A percentile compares a stretch with the other conserved stretches of the same genome.
These are phyloP conservation scores for Tupiocoris notatus DNA, from an alignment of 2,888 invertebrate genomes.

Conservation along the genomic window DNA sequence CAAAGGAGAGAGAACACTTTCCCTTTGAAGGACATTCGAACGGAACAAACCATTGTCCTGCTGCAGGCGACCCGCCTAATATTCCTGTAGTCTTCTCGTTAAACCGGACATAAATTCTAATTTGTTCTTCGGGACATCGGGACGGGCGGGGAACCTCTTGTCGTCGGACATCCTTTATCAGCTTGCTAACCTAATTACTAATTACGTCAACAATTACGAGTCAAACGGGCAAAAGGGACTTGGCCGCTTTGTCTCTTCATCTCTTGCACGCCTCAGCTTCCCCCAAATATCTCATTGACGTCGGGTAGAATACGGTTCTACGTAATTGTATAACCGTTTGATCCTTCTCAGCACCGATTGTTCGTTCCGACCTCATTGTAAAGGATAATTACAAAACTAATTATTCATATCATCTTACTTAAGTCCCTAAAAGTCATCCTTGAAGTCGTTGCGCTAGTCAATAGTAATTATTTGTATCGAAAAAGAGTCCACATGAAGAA, in stretches of 20 bases:
- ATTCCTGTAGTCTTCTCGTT: conserved; percentile 17
- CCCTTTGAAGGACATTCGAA: conserved; percentile 34
- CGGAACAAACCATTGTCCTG: conserved; percentile 35
- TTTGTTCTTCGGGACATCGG: conserved; percentile 27
- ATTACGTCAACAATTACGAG: conserved; percentile 40
- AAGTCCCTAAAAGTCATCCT: no score
- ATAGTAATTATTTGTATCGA: no score
- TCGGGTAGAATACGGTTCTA: neutral
- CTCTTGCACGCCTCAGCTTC: neutral
- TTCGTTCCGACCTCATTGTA: neutral
- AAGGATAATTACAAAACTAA: conserved; percentile 39
- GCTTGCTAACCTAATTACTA: conserved; percentile 41
- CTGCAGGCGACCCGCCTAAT: conserved; percentile 23
- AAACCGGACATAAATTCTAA: conserved; percentile 41
- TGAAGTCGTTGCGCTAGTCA: no score
- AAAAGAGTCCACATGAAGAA: no score
- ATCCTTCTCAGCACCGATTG: conserved; percentile 22
- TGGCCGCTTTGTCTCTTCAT: conserved; percentile 31
- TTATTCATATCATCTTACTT: no score
- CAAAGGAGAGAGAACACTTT: neutral
- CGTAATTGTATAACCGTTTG: conserved; percentile 39
- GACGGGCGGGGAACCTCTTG: conserved; percentile 4
- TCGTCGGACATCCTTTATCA: conserved; percentile 44
- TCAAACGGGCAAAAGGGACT: conserved; percentile 34
- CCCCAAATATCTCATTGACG: neutral